phyloP scores from a whole-genome alignment of 2,797 vertebrate species.

The Tolypeutes matacus region DNA sequence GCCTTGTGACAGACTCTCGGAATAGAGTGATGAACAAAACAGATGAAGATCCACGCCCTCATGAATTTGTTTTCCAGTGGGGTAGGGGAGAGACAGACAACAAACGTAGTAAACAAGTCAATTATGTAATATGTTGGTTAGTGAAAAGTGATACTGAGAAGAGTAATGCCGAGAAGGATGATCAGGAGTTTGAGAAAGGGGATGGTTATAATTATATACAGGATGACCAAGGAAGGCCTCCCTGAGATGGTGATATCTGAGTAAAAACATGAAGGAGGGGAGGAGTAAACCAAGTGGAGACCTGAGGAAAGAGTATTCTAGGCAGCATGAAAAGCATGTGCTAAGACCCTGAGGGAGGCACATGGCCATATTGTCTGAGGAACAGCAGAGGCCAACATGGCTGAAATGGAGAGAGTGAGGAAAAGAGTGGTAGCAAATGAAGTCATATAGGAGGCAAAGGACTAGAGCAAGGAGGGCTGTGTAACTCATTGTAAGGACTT shows the following conservation, averaged over 20 bases:
- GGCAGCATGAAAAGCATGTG: neutral
- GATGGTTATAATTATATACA: neutral
- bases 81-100: neutral
- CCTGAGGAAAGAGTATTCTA: neutral
- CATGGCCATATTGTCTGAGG: neutral
- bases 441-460: neutral
- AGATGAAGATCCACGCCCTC: neutral
- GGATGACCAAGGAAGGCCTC: neutral
- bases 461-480: neutral
- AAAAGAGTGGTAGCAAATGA: neutral
- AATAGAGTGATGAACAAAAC: conserved; percentile 11
- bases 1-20: neutral
- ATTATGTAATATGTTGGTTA: neutral
- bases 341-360: neutral
- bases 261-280: neutral
- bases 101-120: conserved; percentile 25
- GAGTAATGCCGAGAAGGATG: conserved; percentile 16
- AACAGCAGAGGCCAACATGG: neutral
- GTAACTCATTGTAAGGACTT: neutral
- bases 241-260: neutral
- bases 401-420: neutral
- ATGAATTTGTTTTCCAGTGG: neutral
- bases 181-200: neutral
- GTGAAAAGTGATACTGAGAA: neutral
- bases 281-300: neutral